Conservation (phyloP, 2,113 vertebrate genomes). For the Arizona elegans region DNA sequence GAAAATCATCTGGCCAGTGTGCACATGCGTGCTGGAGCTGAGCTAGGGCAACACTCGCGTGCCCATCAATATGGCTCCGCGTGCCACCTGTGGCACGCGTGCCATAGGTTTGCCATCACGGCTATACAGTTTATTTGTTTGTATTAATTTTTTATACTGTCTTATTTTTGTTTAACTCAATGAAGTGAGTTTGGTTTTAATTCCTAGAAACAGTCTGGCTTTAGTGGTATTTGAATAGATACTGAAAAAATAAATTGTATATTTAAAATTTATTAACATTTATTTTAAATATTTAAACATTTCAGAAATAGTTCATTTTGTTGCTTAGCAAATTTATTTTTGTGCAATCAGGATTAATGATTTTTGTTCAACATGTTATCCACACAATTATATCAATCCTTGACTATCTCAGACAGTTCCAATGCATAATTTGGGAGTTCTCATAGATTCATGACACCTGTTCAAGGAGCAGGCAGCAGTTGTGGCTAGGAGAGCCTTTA, state of each 20-base stretch:
- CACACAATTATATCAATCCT: not conserved
- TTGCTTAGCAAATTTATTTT: not conserved
- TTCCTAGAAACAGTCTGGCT: not conserved
- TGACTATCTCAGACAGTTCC: no score
- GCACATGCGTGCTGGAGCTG: no score
- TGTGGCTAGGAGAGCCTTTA: not conserved
- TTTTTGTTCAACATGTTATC: not conserved
- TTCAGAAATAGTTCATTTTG: no score
- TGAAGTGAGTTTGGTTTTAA: not conserved
- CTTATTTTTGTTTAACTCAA: not conserved
- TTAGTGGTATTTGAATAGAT: not conserved
- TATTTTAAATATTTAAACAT: no score
- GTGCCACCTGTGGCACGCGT: no score
- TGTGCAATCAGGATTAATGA: not conserved
- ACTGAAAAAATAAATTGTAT: not conserved
- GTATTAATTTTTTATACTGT: not conserved
- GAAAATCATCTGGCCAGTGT: no score
- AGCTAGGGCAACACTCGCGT: no score
- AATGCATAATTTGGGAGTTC: no score
- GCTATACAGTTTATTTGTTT: not conserved
- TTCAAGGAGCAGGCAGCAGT: not conserved
- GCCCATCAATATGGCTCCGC: no score
- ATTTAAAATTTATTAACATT: no score
- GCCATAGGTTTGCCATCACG: no score
- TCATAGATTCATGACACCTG: not conserved